phyloP scores from a whole-genome alignment of 2,888 invertebrate genomes.

The Drosophila anceps region DNA sequence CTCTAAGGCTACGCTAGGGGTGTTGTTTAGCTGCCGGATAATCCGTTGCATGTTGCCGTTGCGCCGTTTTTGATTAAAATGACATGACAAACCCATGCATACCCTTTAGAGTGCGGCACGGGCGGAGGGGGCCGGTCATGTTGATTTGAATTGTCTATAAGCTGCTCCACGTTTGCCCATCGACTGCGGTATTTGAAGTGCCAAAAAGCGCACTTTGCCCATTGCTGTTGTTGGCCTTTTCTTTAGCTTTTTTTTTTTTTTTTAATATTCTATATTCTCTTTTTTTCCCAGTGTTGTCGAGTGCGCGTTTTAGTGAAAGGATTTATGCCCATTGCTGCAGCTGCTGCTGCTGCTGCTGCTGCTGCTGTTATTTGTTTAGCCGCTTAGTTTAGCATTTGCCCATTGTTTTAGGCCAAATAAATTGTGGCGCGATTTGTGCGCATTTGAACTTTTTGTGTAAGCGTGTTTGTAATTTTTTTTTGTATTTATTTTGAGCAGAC shows the following conservation, averaged over 20 bases:
- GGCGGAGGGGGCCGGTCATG: conserved; percentile 1
- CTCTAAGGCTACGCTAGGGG: conserved; percentile 39
- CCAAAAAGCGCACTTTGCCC: conserved; percentile 75
- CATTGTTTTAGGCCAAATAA: conserved; percentile 65
- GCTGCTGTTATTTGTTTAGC: conserved; percentile 72
- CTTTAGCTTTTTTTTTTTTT: conserved; percentile 3
- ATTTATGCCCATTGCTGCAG: conserved; percentile 59
- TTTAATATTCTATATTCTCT: conserved; percentile 8
- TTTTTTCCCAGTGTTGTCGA: conserved; percentile 60
- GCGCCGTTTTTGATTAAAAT: conserved; percentile 70
- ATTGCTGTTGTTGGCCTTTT: conserved; percentile 17
- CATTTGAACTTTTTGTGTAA: conserved; percentile 49
- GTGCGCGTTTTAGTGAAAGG: conserved; percentile 70
- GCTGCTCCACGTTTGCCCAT: conserved; percentile 48
- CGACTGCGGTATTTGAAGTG: conserved; percentile 71
- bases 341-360: conserved; percentile 51
- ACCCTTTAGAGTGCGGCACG: conserved; percentile 20
- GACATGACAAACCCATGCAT: conserved; percentile 51
- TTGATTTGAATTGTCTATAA: conserved; percentile 74
- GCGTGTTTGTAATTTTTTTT: conserved; percentile 26
- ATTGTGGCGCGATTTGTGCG: conserved; percentile 34
- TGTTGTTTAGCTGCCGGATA: conserved; percentile 82
- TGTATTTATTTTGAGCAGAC: neutral
- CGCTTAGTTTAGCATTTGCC: conserved; percentile 72
- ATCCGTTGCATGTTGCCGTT: conserved; percentile 76